Evolutionary conservation across 2,113 vertebrate species (phyloP).

Genomic region (Copsychus sechellarum): DNA sequence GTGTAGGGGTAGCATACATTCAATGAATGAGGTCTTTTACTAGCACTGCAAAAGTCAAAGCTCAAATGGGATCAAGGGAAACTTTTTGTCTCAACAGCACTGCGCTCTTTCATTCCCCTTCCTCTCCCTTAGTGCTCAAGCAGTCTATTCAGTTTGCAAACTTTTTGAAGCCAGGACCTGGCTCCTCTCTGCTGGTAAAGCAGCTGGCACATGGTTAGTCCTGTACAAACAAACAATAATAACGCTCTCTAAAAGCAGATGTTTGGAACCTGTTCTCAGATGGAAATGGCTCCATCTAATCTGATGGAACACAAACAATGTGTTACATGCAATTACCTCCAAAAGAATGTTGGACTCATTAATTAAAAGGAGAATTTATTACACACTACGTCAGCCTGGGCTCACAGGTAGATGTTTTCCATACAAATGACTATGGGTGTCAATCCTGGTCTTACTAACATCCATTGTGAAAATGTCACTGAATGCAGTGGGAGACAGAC

Average conservation of each 20-base stretch:
- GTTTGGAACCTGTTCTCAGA: slow-evolving; percentile 46
- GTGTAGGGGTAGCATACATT: background rate
- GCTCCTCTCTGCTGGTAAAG: slow-evolving; percentile 21
- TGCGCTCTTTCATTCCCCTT: background rate
- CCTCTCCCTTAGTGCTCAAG: background rate
- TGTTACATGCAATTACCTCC: slow-evolving; percentile 54
- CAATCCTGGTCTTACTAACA: background rate
- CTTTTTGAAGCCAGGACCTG: background rate
- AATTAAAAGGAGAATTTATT: slow-evolving; percentile 78
- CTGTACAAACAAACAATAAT: slow-evolving; percentile 47
- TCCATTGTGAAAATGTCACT: background rate
- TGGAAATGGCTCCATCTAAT: background rate
- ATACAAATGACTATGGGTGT: background rate
- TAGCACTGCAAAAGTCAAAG: background rate
- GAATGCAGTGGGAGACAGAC: background rate
- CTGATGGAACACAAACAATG: slow-evolving; percentile 57
- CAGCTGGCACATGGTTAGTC: slow-evolving; percentile 22
- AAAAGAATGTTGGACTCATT: slow-evolving; percentile 55
- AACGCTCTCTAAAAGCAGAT: slow-evolving; percentile 42
- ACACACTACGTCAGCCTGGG: background rate
- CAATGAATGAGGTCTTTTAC: background rate
- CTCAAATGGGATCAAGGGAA: background rate
- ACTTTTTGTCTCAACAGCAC: background rate
- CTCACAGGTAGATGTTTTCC: slow-evolving; percentile 32
- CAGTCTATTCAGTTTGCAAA: background rate